Evolutionary conservation across 37 sponge, comb jelly and placozoan genomes (phyloP).

Genomic region (Theonella swinhoei): DNA sequence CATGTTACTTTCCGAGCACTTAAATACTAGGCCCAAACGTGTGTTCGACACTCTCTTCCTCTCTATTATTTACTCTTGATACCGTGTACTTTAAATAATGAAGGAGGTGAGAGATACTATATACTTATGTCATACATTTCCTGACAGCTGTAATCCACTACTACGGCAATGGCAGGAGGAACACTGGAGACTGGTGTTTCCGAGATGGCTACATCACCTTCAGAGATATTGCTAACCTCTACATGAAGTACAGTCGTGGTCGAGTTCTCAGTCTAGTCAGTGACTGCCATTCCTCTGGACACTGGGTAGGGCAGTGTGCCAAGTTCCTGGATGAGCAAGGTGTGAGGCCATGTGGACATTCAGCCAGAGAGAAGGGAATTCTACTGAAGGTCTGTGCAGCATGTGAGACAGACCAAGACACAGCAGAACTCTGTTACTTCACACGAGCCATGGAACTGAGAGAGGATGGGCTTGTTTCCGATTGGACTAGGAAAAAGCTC

Average conservation of each 20-base stretch:
- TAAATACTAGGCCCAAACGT: no score
- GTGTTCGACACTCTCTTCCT: no score
- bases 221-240: slow-evolving; percentile 59
- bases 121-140: neutral
- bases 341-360: slow-evolving; percentile 73
- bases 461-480: neutral
- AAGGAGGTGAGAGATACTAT: slow-evolving; percentile 32
- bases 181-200: slow-evolving; percentile 88
- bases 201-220: slow-evolving; percentile 67
- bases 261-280: slow-evolving; percentile 44
- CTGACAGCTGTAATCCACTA: slow-evolving; percentile 72
- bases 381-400: slow-evolving; percentile 63
- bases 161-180: slow-evolving; percentile 60
- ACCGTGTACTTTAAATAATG: slow-evolving; percentile 76
- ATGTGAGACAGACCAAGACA: slow-evolving; percentile 34
- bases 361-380: slow-evolving; percentile 56
- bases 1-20: no score
- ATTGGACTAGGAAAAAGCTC: neutral
- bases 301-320: slow-evolving; percentile 49
- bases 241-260: slow-evolving; percentile 44
- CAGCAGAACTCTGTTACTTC: slow-evolving; percentile 12
- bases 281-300: slow-evolving; percentile 73
- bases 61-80: no score
- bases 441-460: neutral
- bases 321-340: slow-evolving; percentile 49